phyloP scores from a whole-genome alignment of 2,113 vertebrate species.

The Rostratula benghalensis region DNA sequence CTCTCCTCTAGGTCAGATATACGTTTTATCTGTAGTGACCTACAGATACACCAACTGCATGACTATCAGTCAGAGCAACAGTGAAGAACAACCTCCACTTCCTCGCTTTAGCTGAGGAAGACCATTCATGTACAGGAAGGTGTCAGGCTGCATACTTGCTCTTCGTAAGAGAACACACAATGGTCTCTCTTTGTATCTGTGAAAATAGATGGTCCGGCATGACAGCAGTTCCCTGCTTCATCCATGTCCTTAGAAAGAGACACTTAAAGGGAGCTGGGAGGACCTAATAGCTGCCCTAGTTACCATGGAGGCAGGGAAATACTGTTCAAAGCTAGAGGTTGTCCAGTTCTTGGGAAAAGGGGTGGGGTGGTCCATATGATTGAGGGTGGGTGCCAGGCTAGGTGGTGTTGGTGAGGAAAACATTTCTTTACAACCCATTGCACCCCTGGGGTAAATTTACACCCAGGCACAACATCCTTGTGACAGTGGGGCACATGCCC shows the following conservation, averaged over 20 bases:
- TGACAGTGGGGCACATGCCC: neutral
- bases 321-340: neutral
- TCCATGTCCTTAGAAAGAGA: neutral
- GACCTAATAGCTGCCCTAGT: neutral
- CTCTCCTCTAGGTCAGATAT: neutral
- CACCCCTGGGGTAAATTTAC: neutral
- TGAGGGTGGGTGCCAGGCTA: neutral
- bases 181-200: no score
- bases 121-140: neutral
- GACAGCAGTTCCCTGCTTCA: neutral
- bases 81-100: neutral
- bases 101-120: neutral
- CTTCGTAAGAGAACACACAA: neutral
- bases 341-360: neutral
- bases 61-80: neutral
- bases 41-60: neutral
- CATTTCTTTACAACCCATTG: neutral
- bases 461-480: neutral
- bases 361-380: rapidly evolving
- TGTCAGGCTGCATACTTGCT: neutral
- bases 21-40: neutral
- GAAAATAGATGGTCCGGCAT: neutral
- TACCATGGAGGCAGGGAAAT: neutral
- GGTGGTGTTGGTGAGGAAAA: neutral
- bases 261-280: neutral